Base-by-base conservation (phyloP, 2,797 vertebrate genomes). In the Fratercula arctica region DNA sequence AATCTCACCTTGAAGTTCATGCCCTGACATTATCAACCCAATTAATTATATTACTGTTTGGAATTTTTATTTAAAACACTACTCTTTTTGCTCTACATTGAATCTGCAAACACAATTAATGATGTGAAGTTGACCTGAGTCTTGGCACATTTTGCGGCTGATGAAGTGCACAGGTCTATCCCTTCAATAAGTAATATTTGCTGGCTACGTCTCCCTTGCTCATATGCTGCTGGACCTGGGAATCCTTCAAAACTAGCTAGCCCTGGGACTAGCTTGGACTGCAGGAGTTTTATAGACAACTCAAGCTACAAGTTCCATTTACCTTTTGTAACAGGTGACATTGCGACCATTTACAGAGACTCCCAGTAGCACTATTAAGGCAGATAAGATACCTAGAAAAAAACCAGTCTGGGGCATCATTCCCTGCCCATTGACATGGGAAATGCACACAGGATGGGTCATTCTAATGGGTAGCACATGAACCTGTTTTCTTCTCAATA, bases 1-100 rank as follows among this genome's bases (percentile, higher is more conserved):
- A 41, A 4, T 31, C 24, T 60, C 46, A 39, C 63, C 13, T 69
- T 87, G 39, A 70, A 73, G 45, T 67, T 78, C 66, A 72, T 63
- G 24, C 13, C 16, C 81, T 86, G n/a, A 57, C 31, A 68, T 92
- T 86, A 35, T 56, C 33, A 78, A 12, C 13, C 33, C 25, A 57
- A 46, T 10, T 67, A 80, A 85, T 35, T 3, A 10, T 26, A 59
- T 51, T 88, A 43, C 5, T 50, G 6, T 54, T 74, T 11, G 15
- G n/a, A n/a, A 17, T 86, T 82, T 63, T 80, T 72, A 59, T 53
- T 54, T 59, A 6, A 74, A 83, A 9, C 6, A 11, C 3, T n/a
- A 8, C 0, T 26, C 19, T 56, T 92, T 75, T 70, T 25, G 2
- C 26, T 74, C 17, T 48, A 16, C 1, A 0, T 5, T 85, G 24